Evolutionary conservation across 2,888 invertebrate genomes (phyloP).

Genomic region (Dasysyrphus tricinctus): DNA sequence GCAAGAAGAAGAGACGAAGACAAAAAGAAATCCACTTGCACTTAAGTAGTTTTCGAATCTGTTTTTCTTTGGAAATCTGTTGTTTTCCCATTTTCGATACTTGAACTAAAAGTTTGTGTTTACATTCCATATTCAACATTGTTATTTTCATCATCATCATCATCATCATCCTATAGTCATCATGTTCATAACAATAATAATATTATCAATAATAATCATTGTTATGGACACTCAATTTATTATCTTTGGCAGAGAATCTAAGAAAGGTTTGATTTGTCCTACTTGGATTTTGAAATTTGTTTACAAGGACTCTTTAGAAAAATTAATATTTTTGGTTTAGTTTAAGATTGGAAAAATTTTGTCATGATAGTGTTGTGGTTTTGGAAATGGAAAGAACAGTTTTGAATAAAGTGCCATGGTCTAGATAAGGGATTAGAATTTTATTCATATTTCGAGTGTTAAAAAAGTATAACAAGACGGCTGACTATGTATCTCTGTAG

Average conservation of each 20-base stretch:
- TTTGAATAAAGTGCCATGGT: too few species aligned
- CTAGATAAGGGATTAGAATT: too few species aligned
- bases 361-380: too few species aligned
- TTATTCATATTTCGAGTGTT: too few species aligned
- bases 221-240: background rate
- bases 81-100: slow-evolving; percentile 40
- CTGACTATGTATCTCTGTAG: too few species aligned
- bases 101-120: slow-evolving; percentile 56
- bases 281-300: background rate
- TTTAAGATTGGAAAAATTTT: too few species aligned
- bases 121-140: slow-evolving; percentile 47
- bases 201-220: background rate
- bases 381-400: too few species aligned
- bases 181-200: background rate
- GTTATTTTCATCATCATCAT: slow-evolving; percentile 31
- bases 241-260: background rate
- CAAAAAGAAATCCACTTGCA: slow-evolving; percentile 39
- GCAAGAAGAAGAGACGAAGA: slow-evolving; percentile 9
- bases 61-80: slow-evolving; percentile 59
- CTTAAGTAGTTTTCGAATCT: slow-evolving; percentile 62
- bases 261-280: background rate
- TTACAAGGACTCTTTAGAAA: background rate
- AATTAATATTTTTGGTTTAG: background rate
- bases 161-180: too few species aligned
- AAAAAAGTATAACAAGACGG: too few species aligned